Conservation (phyloP, 2,797 vertebrate genomes). For the Valencia hispanica region DNA sequence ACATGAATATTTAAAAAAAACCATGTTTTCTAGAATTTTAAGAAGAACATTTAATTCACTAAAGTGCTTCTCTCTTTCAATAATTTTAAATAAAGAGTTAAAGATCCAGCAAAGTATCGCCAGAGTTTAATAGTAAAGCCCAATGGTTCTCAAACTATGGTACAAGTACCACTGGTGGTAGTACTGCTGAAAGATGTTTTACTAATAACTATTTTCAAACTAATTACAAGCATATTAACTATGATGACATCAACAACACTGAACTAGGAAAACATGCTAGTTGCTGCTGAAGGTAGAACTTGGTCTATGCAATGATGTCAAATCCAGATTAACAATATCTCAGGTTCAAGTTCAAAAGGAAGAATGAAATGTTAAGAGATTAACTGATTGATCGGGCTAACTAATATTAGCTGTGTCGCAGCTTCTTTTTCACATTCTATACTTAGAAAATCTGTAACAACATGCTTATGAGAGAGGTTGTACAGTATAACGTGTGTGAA, state of each 20-base stretch:
- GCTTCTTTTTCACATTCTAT: no score
- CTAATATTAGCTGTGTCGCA: no score
- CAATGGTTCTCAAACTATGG: not conserved
- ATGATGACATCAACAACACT: not conserved
- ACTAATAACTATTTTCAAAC: not conserved
- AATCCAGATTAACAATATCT: not conserved
- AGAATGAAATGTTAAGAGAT: not conserved
- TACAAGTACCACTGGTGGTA: not conserved
- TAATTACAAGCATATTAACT: not conserved
- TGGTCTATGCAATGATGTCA: not conserved
- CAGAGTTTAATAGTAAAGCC: not conserved
- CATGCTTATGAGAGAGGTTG: no score
- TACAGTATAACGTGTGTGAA: no score
- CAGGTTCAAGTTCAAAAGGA: not conserved
- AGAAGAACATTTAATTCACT: no score
- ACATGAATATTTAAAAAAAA: not conserved
- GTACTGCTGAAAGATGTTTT: not conserved
- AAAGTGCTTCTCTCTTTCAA: not conserved
- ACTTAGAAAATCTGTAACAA: no score
- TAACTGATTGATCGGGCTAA: no score
- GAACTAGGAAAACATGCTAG: no score
- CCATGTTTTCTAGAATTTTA: no score
- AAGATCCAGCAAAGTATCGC: not conserved
- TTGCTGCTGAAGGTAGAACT: not conserved
- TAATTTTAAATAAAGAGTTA: not conserved